A percentile compares a stretch with the other conserved stretches of the same genome.
Conservation (phyloP, 2,113 vertebrate species). For the Platichthys stellatus region DNA sequence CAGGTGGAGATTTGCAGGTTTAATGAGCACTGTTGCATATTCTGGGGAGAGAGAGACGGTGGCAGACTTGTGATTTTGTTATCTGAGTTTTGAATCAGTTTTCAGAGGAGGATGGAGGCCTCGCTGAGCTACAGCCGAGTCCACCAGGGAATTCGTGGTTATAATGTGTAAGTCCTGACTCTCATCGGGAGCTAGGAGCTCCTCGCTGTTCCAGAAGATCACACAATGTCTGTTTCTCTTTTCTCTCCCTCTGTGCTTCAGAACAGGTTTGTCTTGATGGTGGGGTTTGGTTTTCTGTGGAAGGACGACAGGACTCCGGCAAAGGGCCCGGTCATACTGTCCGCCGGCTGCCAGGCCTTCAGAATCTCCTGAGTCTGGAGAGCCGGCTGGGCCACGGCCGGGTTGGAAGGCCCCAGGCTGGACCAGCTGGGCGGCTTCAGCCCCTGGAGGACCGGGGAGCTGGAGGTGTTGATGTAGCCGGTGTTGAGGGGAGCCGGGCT, state of each 20-base stretch:
- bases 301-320: conserved; percentile 95
- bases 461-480: conserved; percentile 80
- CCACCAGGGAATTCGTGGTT: conserved; percentile 27
- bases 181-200: conserved; percentile 37
- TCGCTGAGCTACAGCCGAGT: conserved; percentile 36
- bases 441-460: conserved; percentile 84
- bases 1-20: conserved; percentile 13
- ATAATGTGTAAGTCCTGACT: conserved; percentile 34
- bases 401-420: conserved; percentile 84
- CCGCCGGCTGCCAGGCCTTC: conserved; percentile 94
- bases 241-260: conserved; percentile 78
- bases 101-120: conserved; percentile 26
- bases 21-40: conserved; percentile 44
- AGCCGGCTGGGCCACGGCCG: conserved; percentile 79
- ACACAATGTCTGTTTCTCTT: conserved; percentile 23
- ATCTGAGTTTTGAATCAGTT: conserved; percentile 29
- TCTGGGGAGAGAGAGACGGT: conserved; percentile 15
- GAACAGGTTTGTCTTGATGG: conserved; percentile 94
- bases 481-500: conserved; percentile 84
- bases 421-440: conserved; percentile 91
- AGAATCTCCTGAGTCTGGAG: conserved; percentile 87
- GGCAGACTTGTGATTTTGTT: conserved; percentile 39
- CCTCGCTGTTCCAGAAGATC: conserved; percentile 35
- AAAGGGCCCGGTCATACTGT: conserved; percentile 92
- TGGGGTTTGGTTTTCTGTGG: conserved; percentile 90